These are phyloP conservation scores for Siphonodentalium dalli DNA, from an alignment of 2,888 invertebrate species.

Conservation along the genomic window DNA sequence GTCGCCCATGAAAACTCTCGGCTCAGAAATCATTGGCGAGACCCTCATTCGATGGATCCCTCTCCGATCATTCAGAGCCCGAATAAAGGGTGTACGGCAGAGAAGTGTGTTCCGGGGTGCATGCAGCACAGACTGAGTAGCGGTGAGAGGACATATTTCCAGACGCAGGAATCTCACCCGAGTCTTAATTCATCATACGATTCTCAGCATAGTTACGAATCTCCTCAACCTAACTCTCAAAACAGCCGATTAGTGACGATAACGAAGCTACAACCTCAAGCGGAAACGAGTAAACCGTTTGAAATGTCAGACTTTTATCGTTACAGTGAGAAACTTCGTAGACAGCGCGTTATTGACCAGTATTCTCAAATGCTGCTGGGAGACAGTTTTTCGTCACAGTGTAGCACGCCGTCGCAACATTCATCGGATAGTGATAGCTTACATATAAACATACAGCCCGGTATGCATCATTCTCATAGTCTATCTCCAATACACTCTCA, in stretches of 20 bases:
- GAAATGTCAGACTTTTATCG: slow-evolving; percentile 98
- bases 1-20: slow-evolving; percentile 38
- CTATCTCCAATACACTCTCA: slow-evolving; percentile 16
- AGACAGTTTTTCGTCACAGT: slow-evolving; percentile 33
- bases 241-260: slow-evolving; percentile 51
- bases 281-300: slow-evolving; percentile 92
- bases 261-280: slow-evolving; percentile 49
- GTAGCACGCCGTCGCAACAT: slow-evolving; percentile 46
- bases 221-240: slow-evolving; percentile 28
- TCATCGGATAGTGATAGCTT: slow-evolving; percentile 45
- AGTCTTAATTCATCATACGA: slow-evolving; percentile 28
- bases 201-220: slow-evolving; percentile 31
- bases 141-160: slow-evolving; percentile 10
- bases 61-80: slow-evolving; percentile 41
- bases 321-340: slow-evolving; percentile 91
- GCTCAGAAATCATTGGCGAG: slow-evolving; percentile 29
- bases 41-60: slow-evolving; percentile 33
- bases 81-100: slow-evolving; percentile 21
- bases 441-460: slow-evolving; percentile 36
- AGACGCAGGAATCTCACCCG: too few species aligned
- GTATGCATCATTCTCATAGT: slow-evolving; percentile 27
- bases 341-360: slow-evolving; percentile 67
- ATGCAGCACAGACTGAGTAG: slow-evolving; percentile 2
- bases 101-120: slow-evolving; percentile 14
- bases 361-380: slow-evolving; percentile 54